Conservation (phyloP, 2,113 vertebrate species). For the Mustela lutreola region DNA sequence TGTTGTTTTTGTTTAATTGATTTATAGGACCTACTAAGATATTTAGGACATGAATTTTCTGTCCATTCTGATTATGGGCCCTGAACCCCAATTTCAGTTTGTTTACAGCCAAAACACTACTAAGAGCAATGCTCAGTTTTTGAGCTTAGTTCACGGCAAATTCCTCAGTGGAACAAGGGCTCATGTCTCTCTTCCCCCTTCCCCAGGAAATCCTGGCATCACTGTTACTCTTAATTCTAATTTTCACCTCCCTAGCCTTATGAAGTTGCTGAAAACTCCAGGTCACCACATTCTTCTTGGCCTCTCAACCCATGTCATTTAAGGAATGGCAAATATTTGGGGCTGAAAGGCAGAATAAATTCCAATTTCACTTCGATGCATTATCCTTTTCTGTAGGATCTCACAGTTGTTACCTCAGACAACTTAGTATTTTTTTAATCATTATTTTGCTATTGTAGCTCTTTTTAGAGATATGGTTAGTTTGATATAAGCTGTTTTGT, state of each 20-base stretch:
- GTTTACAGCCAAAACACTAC: neutral
- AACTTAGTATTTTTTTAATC: neutral
- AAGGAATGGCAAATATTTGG: neutral
- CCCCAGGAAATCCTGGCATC: neutral
- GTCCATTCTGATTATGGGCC: neutral
- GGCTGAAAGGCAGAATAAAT: neutral
- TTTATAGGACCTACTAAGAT: neutral
- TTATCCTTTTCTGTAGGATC: neutral
- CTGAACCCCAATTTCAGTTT: slow-evolving; percentile 36
- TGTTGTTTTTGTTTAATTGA: neutral
- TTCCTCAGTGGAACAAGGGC: neutral
- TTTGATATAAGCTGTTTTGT: neutral
- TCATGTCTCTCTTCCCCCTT: neutral
- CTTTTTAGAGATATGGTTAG: neutral
- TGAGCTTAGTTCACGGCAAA: neutral
- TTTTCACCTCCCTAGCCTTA: neutral
- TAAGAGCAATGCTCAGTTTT: neutral
- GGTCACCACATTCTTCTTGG: neutral
- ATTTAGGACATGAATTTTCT: neutral
- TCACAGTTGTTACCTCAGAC: neutral
- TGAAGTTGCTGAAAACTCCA: neutral
- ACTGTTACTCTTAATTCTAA: neutral
- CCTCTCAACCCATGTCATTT: neutral
- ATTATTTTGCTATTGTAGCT: neutral
- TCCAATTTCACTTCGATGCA: neutral